These are phyloP conservation scores for Halichoeres trimaculatus DNA, from an alignment of 2,113 vertebrate species.

Conservation along the genomic window DNA sequence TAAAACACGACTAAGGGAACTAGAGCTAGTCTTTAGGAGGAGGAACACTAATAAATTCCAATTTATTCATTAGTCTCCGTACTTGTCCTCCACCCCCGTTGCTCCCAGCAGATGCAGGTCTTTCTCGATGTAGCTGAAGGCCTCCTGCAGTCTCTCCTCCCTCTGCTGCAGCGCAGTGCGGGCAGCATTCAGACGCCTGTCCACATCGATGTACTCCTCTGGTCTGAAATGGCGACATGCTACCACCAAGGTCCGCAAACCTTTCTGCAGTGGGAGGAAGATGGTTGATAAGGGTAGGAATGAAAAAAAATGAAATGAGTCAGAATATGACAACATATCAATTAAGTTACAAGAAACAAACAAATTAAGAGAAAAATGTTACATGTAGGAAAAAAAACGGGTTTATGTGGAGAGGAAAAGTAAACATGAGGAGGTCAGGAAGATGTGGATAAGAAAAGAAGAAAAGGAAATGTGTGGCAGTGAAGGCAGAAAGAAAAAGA, in stretches of 20 bases:
- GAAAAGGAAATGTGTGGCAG: not conserved
- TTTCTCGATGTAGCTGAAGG: constrained; percentile 91
- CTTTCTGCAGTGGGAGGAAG: constrained; percentile 86
- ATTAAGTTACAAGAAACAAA: not conserved
- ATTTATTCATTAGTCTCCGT: constrained; percentile 57
- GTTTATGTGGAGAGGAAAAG: not conserved
- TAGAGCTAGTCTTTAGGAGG: not conserved
- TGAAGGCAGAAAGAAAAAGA: constrained; percentile 13
- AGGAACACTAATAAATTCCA: constrained; percentile 2
- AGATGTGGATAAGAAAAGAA: not conserved
- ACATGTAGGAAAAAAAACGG: not conserved
- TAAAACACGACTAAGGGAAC: not conserved
- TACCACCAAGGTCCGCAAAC: constrained; percentile 93
- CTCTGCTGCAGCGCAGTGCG: constrained; percentile 94
- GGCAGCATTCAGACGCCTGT: constrained; percentile 87
- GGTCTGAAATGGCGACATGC: constrained; percentile 91
- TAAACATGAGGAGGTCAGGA: not conserved
- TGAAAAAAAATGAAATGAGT: not conserved
- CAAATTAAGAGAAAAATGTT: not conserved
- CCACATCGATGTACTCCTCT: constrained; percentile 89
- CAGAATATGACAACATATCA: not conserved
- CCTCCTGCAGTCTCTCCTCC: constrained; percentile 89
- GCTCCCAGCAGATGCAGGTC: constrained; percentile 94
- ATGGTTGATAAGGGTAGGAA: not conserved
- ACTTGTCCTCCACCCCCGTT: constrained; percentile 98